Evolutionary conservation across 2,888 invertebrate species (phyloP), one percentile per base, ranked within the genome.

Genomic region (Meghimatium bilineatum): DNA sequence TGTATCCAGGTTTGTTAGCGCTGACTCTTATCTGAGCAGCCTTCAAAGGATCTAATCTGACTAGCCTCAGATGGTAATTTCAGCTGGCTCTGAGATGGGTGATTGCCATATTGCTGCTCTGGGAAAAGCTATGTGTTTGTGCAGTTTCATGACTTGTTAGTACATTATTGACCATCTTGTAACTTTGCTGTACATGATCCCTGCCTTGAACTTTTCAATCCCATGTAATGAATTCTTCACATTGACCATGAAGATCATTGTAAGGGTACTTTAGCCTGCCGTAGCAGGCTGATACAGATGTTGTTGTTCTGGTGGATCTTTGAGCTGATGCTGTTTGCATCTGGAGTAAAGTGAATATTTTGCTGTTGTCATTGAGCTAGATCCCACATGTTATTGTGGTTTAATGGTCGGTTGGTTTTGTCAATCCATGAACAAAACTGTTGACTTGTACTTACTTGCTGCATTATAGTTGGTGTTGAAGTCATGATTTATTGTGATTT

Each of bases 11-110:
- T 49, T 74, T 63, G 72, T 81, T 66, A 60, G 71, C 32, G 29
- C 74, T 66, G 63, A 77, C 77, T 76, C 17, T 0, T n/a, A 38
- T n/a, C 38, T 80, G 49, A n/a, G 69, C 52, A 52, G 23, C 32
- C 38, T n/a, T 34, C 38, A 44, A 26, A 34, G 10, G 38, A 36
- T n/a, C 29, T n/a, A 26, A 38, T 14, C 32, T n/a, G 82, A 36
- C 38, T 49, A 36, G 17, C 76, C 32, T 63, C 26, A 26, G 17
- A 74, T 32, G 44, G 82, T 80, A 32, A 69, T 67, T 52, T 52
- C 80, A 32, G 80, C 56, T 63, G 63, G 81, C 74, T 81, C 72
- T 81, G 72, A 81, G 29, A 74, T 56, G 60, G 72, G 36, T 38
- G 5, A 32, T 23, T 72, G 8, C 63, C 38, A n/a, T 38, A 12